Conservation (phyloP, 2,888 invertebrate genomes). For the Argyra leucocephala region DNA sequence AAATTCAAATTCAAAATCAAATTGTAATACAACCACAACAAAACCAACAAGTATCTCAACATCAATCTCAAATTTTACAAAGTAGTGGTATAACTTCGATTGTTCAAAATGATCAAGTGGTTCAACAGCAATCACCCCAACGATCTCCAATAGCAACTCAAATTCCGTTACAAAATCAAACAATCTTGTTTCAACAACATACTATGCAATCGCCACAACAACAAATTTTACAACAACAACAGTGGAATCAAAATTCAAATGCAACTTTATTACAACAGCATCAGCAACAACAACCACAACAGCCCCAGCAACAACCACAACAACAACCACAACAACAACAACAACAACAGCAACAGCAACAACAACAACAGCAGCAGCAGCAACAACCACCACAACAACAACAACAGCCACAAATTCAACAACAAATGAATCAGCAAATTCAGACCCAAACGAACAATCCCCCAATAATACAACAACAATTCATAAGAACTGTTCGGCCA, state of each 20-base stretch:
- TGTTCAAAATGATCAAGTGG: constrained; percentile 46
- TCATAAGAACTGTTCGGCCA: constrained; percentile 29
- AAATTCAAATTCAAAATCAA: constrained; percentile 44
- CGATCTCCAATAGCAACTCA: constrained; percentile 27
- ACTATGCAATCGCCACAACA: constrained; percentile 34
- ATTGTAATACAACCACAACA: constrained; percentile 47
- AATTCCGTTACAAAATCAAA: constrained; percentile 38
- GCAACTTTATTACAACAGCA: constrained; percentile 30
- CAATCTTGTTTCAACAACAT: constrained; percentile 40
- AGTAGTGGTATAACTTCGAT: background rate
- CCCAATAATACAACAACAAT: constrained; percentile 35
- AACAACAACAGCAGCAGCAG: constrained; percentile 24
- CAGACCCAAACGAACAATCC: constrained; percentile 28
- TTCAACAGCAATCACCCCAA: constrained; percentile 31
- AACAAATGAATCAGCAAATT: constrained; percentile 50
- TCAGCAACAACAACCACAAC: constrained; percentile 23
- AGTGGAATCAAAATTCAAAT: constrained; percentile 42
- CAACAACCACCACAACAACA: constrained; percentile 24
- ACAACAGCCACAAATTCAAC: constrained; percentile 50
- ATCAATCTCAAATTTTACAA: constrained; percentile 35
- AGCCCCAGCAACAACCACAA: constrained; percentile 20
- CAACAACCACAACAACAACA: constrained; percentile 47
- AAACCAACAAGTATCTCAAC: constrained; percentile 29
- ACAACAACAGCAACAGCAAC: constrained; percentile 46
- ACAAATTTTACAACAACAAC: constrained; percentile 39